Evolutionary conservation across 1,140 invertebrate species (phyloP), one percentile per base, ranked within the genome.

Genomic region (Camponotus vicinus): DNA sequence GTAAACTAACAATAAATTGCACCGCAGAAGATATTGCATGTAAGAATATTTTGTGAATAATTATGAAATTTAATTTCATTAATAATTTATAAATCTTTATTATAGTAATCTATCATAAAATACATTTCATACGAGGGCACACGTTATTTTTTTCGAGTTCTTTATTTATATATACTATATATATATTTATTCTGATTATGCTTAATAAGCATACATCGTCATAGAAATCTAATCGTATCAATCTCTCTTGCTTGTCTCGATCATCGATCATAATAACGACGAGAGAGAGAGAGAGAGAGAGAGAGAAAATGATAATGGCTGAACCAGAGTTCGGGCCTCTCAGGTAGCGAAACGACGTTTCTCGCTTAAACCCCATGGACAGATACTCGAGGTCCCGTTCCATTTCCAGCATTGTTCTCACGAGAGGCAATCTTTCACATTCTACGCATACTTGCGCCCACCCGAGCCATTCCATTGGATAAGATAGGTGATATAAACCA

Each of bases 401-500:
- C 21, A 42, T 61, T 79, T 85, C 61, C n/a, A 11, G 34, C 59
- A 37, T 13, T 5, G 18, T 86, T 90, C 87, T 86, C 88, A 82
- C 89, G 85, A 27, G 80, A 59, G 63, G 80, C 88, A 92, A 93
- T 94, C 92, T 92, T 92, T 93, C 89, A 91, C 93, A 94, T 94
- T 94, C 93, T 94, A 92, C 90, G 93, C 93, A 94, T 94, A 92
- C 91, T 92, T 93, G 89, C 86, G 87, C 85, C 87, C 87, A 90
- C 85, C 88, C 86, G 83, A 76, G 84, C 79, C 42, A 88, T 88
- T 90, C 87, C 45, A 61, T 13, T 63, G 61, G 89, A 88, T 52
- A 52, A 52, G 49, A 52, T 91, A 92, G 88, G 76, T 92, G 77
- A 85, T 87, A 88, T 88, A 90, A 52, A 91, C 87, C 85, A 82